These are phyloP conservation scores for Poecile atricapillus DNA, from an alignment of 2,113 vertebrate genomes.

Conservation along the genomic window DNA sequence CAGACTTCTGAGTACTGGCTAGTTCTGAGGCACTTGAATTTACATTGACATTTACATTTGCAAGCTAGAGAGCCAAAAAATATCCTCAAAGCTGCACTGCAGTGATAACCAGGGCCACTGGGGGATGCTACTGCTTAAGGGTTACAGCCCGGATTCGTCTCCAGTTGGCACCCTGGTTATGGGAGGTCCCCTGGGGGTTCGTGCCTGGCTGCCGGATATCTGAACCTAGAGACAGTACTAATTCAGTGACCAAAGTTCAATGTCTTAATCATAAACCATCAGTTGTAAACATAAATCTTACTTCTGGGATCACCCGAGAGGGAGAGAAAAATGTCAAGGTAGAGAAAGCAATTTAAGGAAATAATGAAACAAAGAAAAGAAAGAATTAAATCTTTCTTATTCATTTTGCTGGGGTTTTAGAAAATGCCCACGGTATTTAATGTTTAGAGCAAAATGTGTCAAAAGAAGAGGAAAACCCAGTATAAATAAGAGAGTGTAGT, in stretches of 20 bases:
- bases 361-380: neutral
- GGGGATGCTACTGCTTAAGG: constrained; percentile 62
- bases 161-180: neutral
- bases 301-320: neutral
- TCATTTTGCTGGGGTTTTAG: neutral
- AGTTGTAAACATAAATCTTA: constrained; percentile 37
- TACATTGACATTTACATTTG: neutral
- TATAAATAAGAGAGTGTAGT: neutral
- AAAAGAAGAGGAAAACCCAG: neutral
- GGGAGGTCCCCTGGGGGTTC: neutral
- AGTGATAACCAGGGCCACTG: constrained; percentile 31
- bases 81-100: neutral
- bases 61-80: neutral
- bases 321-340: neutral
- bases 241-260: constrained; percentile 30
- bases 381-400: neutral
- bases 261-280: constrained; percentile 37
- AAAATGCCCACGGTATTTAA: neutral
- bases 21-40: neutral
- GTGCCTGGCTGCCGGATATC: neutral
- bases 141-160: neutral
- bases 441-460: neutral
- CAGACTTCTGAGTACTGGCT: neutral
- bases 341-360: constrained; percentile 4
- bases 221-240: neutral